Percentiles rank a stretch among this genome's conserved stretches.
These are phyloP conservation scores for Drosophila kuntzei DNA, from an alignment of 2,888 invertebrate genomes.

Conservation along the genomic window DNA sequence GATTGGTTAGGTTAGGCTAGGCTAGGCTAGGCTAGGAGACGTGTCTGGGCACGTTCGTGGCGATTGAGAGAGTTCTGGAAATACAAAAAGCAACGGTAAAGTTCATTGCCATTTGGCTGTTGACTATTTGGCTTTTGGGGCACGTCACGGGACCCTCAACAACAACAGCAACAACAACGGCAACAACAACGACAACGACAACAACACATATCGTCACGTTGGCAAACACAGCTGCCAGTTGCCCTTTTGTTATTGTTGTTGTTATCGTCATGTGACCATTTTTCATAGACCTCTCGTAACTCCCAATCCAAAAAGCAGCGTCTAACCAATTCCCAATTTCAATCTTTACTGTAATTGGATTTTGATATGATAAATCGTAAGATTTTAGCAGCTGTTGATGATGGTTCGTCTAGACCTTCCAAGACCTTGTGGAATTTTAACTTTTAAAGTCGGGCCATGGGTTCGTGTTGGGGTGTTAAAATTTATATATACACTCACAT, in stretches of 20 bases:
- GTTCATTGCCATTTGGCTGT: slow-evolving; percentile 80
- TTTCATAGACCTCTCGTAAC: slow-evolving; percentile 56
- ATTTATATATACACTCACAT: slow-evolving; percentile 41
- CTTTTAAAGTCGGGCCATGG: slow-evolving; percentile 44
- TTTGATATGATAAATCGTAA: slow-evolving; percentile 58
- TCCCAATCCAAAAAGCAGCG: slow-evolving; percentile 8
- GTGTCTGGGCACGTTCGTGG: slow-evolving; percentile 57
- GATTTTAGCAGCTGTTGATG: slow-evolving; percentile 48
- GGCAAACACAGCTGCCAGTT: slow-evolving; percentile 74
- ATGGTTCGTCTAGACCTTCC: slow-evolving; percentile 39
- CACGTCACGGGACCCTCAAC: slow-evolving; percentile 51
- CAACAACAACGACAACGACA: slow-evolving; percentile 12
- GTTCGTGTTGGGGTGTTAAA: slow-evolving; percentile 63
- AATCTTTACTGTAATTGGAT: slow-evolving; percentile 50
- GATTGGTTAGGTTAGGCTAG: slow-evolving; percentile 37
- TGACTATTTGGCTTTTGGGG: slow-evolving; percentile 54
- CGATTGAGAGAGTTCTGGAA: slow-evolving; percentile 40
- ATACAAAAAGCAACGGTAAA: slow-evolving; percentile 71
- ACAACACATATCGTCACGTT: slow-evolving; percentile 42
- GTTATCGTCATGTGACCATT: slow-evolving; percentile 71
- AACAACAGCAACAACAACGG: slow-evolving; percentile 13
- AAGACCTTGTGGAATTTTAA: slow-evolving; percentile 58
- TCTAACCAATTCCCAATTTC: slow-evolving; percentile 22
- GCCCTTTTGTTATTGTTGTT: slow-evolving; percentile 8
- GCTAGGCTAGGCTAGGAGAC: slow-evolving; percentile 16